phyloP scores from a whole-genome alignment of 2,797 vertebrate species.

The Syngnathus acus region DNA sequence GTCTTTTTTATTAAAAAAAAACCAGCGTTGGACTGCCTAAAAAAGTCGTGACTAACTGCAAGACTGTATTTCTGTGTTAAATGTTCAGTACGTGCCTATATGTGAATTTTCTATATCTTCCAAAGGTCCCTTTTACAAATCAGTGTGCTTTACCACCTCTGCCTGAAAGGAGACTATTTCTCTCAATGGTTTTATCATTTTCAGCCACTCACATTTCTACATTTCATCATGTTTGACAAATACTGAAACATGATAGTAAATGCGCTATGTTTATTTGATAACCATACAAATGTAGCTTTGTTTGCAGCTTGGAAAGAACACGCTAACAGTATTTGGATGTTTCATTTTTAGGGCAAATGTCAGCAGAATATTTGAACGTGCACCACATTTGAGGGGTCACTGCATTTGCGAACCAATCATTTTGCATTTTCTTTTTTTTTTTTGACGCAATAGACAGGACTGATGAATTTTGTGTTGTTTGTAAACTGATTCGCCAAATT shows the following conservation, averaged over 20 bases:
- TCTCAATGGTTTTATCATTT: not conserved
- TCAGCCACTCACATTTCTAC: not conserved
- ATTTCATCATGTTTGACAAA: slow-evolving; percentile 1
- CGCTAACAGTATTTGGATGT: not conserved
- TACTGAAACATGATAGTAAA: not conserved
- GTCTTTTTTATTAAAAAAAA: too few species aligned
- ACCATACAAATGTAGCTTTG: not conserved
- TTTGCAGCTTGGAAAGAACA: not conserved
- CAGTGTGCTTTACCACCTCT: not conserved
- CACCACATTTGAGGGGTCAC: too few species aligned
- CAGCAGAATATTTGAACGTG: too few species aligned
- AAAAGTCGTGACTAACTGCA: too few species aligned
- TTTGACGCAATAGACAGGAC: too few species aligned
- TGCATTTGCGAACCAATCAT: too few species aligned
- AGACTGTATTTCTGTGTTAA: not conserved
- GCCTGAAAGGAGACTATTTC: not conserved
- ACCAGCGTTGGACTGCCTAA: not conserved
- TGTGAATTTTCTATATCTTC: not conserved
- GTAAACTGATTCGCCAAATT: too few species aligned
- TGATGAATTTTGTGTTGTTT: too few species aligned
- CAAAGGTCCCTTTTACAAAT: not conserved
- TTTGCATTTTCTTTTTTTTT: too few species aligned
- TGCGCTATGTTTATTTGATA: not conserved
- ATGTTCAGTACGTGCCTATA: not conserved
- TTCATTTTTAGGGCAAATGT: not conserved